Percentiles rank a stretch among this genome's conserved stretches.
Conservation (phyloP, 23 tunicate genomes). For the Pegea sp. region DNA sequence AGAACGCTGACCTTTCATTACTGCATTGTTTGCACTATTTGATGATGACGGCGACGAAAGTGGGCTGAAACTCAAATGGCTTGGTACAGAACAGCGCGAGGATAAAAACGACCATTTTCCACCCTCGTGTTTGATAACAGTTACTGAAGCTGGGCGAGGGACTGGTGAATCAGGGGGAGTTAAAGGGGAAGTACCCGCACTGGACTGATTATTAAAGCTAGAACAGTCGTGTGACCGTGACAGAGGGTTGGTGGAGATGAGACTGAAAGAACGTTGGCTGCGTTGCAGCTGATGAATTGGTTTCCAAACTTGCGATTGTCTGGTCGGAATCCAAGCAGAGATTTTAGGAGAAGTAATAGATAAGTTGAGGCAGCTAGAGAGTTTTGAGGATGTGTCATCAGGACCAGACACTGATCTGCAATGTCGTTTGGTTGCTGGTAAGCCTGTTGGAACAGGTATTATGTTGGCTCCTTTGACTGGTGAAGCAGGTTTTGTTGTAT, state of each 20-base stretch:
- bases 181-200: conserved; percentile 5
- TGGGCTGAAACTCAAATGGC: conserved; percentile 24
- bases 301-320: conserved; percentile 28
- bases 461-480: neutral
- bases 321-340: conserved; percentile 15
- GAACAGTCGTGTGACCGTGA: conserved; percentile 35
- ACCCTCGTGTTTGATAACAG: conserved; percentile 59
- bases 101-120: conserved; percentile 28
- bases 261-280: neutral
- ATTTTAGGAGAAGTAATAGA: neutral
- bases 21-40: no score
- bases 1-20: neutral
- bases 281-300: conserved; percentile 14
- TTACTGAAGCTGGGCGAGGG: conserved; percentile 66
- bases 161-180: conserved; percentile 62
- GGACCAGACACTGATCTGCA: conserved; percentile 60
- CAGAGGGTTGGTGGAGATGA: conserved; percentile 8
- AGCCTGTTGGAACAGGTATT: conserved; percentile 1
- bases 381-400: conserved; percentile 7
- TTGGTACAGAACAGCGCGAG: conserved; percentile 6
- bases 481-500: conserved; percentile 9
- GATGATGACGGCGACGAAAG: conserved; percentile 21
- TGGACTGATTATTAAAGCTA: conserved; percentile 6
- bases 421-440: conserved; percentile 38
- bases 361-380: neutral